phyloP scores from a whole-genome alignment of 2,113 vertebrate genomes.

The Aphyosemion australe region DNA sequence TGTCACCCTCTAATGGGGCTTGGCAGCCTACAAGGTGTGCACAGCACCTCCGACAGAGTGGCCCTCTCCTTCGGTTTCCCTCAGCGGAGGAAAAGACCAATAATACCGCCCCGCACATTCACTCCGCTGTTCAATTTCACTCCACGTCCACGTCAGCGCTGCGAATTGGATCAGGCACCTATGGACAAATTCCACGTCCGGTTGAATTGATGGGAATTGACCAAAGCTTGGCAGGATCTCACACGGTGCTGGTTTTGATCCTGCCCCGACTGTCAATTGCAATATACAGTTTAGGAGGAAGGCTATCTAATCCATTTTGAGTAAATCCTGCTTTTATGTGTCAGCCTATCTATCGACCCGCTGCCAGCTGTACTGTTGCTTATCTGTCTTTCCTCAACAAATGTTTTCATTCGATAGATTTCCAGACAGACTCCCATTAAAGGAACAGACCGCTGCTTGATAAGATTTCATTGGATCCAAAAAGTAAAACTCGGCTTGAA shows the following conservation, averaged over 20 bases:
- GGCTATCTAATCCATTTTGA: slow-evolving; percentile 65
- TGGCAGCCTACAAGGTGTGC: slow-evolving; percentile 73
- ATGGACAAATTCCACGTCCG: slow-evolving; percentile 70
- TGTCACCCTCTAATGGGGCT: slow-evolving; percentile 75
- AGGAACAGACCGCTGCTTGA: slow-evolving; percentile 13
- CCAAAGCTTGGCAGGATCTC: slow-evolving; percentile 56
- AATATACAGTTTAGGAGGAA: slow-evolving; percentile 62
- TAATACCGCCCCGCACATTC: slow-evolving; percentile 51
- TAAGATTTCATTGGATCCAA: slow-evolving; percentile 30
- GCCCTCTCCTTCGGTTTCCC: slow-evolving; percentile 55
- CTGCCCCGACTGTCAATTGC: slow-evolving; percentile 60
- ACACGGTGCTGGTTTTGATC: slow-evolving; percentile 48
- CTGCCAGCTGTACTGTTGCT: slow-evolving; percentile 39
- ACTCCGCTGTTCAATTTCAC: slow-evolving; percentile 69
- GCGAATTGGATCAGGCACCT: slow-evolving; percentile 72
- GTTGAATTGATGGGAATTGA: slow-evolving; percentile 75
- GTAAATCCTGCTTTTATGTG: slow-evolving; percentile 61
- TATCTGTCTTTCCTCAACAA: slow-evolving; percentile 47
- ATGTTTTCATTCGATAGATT: slow-evolving; percentile 58
- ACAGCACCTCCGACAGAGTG: slow-evolving; percentile 63
- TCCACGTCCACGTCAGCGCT: slow-evolving; percentile 55
- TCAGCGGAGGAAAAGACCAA: slow-evolving; percentile 71
- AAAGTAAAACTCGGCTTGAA: slow-evolving; percentile 8
- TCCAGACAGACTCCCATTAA: slow-evolving; percentile 41
- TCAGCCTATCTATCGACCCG: slow-evolving; percentile 60